Evolutionary conservation across 1,140 invertebrate species (phyloP), one percentile per base, ranked within the genome.

Genomic region (Calephelis virginiensis): DNA sequence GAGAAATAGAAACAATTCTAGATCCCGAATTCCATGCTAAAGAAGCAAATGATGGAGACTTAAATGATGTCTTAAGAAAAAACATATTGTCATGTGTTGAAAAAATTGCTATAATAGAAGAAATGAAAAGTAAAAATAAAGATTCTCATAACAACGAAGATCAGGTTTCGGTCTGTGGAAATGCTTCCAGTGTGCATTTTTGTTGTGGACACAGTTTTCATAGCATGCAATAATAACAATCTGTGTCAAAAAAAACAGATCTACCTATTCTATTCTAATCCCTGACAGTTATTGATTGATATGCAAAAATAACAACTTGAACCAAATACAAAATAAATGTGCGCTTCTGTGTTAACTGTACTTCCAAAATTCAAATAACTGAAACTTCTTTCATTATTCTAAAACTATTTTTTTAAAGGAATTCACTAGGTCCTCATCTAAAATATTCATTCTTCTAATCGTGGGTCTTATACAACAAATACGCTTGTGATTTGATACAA

Each of bases 31-130:
- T 67, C 13, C 80, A 85, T 63, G 64, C 64, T 12, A 78, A 73
- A 65, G 80, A 81, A 70, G 80, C 28, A 12, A 59, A 84, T 67
- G 84, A 89, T 69, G 66, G 83, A 59, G 67, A 79, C 62, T 74
- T 88, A 40, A 89, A 91, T 73, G 84, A 85, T 59, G 68, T 83
- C 49, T 72, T 91, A 68, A 78, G 79, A 72, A 86, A 87, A 74
- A 90, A 91, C 75, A 91, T 90, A 64, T 70, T 86, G n/a, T 90
- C 85, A 6, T 90, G 89, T 73, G 79, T 85, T 56, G 84, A 91
- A 72, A 90, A 91, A 77, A 83, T 90, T 60, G 82, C 87, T 28
- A 61, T 81, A 14, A 90, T 90, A 60, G 85, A 90, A 72, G 86
- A 89, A 72, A 77, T 89, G 78, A 90, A 87, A 82, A 81, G 64